Evolutionary conservation across 1,140 invertebrate genomes (phyloP).

Genomic region (Drosophila azteca): DNA sequence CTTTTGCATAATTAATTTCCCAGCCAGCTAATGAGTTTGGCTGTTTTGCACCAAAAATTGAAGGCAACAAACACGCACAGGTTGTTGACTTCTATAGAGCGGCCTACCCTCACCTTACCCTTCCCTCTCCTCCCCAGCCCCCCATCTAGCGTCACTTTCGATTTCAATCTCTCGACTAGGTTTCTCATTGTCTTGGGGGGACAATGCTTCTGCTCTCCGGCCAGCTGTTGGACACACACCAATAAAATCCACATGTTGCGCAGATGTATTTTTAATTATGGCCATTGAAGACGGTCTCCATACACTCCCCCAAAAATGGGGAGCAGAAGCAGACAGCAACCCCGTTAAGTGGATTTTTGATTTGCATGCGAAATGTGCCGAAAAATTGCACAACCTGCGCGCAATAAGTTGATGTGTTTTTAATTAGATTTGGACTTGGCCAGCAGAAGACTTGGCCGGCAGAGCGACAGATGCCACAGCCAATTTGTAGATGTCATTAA

Average conservation of each 20-base stretch:
- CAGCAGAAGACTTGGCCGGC: too few species aligned
- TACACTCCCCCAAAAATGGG: slow-evolving; percentile 7
- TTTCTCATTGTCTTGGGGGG: slow-evolving; percentile 29
- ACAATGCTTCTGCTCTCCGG: slow-evolving; percentile 19
- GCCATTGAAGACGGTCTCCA: slow-evolving; percentile 52
- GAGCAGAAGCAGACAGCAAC: slow-evolving; percentile 35
- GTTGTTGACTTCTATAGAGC: slow-evolving; percentile 69
- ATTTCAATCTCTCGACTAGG: slow-evolving; percentile 29
- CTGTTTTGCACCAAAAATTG: slow-evolving; percentile 73
- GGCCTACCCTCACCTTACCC: background rate
- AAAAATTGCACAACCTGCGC: slow-evolving; percentile 53
- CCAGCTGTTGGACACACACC: slow-evolving; percentile 49
- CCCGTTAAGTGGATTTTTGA: slow-evolving; percentile 54
- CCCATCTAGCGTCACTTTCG: slow-evolving; percentile 52
- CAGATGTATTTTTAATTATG: slow-evolving; percentile 81
- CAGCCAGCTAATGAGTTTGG: slow-evolving; percentile 74
- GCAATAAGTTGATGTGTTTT: slow-evolving; percentile 66
- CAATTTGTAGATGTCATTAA: slow-evolving; percentile 63
- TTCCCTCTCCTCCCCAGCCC: background rate
- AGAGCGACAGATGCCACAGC: slow-evolving; percentile 26
- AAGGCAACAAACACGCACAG: slow-evolving; percentile 73
- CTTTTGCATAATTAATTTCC: slow-evolving; percentile 81
- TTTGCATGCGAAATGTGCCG: slow-evolving; percentile 58
- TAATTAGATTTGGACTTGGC: slow-evolving; percentile 58
- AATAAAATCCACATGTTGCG: slow-evolving; percentile 65